These are phyloP conservation scores for Pectinophora gossypiella DNA, from an alignment of 1,140 invertebrate genomes.

Conservation along the genomic window DNA sequence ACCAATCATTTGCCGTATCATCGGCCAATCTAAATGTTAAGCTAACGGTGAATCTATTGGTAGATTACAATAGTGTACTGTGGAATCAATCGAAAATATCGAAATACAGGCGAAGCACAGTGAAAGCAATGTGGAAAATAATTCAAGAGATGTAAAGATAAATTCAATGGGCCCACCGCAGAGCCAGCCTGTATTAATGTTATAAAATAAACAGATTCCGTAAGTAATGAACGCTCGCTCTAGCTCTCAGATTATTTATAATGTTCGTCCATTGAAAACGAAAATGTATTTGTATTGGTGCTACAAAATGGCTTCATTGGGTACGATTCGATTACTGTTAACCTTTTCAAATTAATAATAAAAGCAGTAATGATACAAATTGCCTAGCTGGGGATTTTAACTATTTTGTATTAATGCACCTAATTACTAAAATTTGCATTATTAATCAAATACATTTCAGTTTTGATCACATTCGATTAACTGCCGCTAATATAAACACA, in stretches of 20 bases:
- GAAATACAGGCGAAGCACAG: conserved; percentile 8
- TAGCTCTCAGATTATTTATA: conserved; percentile 22
- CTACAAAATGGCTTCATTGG: conserved; percentile 24
- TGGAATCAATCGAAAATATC: conserved; percentile 41
- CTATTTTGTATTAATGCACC: neutral
- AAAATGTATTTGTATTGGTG: conserved; percentile 22
- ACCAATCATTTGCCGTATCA: conserved; percentile 35
- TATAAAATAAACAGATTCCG: conserved; percentile 34
- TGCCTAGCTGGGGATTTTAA: neutral
- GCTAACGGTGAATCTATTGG: conserved; percentile 8
- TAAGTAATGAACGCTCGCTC: conserved; percentile 17
- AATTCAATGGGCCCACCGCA: conserved; percentile 29
- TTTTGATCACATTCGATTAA: neutral
- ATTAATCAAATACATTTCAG: neutral
- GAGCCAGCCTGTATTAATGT: conserved; percentile 21
- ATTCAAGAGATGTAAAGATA: conserved; percentile 30
- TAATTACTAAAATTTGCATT: neutral
- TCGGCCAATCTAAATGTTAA: conserved; percentile 21
- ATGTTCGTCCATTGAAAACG: conserved; percentile 19
- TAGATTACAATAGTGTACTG: conserved; percentile 23
- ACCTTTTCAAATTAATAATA: neutral
- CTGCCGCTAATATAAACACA: too few species aligned
- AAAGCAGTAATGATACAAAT: too few species aligned
- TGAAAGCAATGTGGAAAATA: conserved; percentile 25
- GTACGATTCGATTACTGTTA: neutral